Evolutionary conservation across 64 coral and sea anemone genomes (phyloP).

Genomic region (Orbicella faveolata): DNA sequence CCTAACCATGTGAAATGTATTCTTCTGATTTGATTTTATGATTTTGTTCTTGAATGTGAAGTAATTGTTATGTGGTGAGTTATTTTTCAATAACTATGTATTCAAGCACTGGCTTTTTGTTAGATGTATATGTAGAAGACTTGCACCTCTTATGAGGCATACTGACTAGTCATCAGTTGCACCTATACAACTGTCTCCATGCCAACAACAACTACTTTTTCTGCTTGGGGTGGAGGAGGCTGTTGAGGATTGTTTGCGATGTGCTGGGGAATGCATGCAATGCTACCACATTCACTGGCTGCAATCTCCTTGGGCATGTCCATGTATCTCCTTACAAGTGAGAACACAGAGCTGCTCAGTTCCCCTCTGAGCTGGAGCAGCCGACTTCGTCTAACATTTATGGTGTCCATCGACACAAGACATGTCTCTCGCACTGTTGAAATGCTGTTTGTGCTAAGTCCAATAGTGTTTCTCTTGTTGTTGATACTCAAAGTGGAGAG

Average conservation of each 20-base stretch:
- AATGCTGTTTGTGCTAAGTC: constrained; percentile 42
- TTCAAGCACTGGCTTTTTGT: background rate
- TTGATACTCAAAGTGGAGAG: constrained; percentile 33
- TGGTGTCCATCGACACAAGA: constrained; percentile 64
- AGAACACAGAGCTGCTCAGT: constrained; percentile 83
- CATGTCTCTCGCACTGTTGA: constrained; percentile 74
- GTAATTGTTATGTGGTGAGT: background rate
- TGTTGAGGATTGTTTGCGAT: constrained; percentile 40
- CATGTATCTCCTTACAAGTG: constrained; percentile 78
- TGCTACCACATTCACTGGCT: constrained; percentile 81
- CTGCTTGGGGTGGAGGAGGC: constrained; percentile 5
- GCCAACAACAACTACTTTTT: constrained; percentile 39
- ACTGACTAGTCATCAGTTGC: background rate
- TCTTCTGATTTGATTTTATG: background rate
- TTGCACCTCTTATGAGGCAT: background rate
- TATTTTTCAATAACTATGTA: background rate
- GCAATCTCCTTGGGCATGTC: constrained; percentile 81
- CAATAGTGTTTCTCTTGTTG: constrained; percentile 40
- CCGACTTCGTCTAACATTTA: constrained; percentile 59
- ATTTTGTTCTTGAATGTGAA: background rate
- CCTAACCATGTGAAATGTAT: background rate
- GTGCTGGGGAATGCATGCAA: constrained; percentile 78
- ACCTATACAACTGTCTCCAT: constrained; percentile 70
- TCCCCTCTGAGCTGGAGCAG: constrained; percentile 70
- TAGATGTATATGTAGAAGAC: background rate